A percentile compares a stretch with the other conserved stretches of the same genome.
phyloP scores from a whole-genome alignment of 2,113 vertebrate species.

The Polypterus bichir region DNA sequence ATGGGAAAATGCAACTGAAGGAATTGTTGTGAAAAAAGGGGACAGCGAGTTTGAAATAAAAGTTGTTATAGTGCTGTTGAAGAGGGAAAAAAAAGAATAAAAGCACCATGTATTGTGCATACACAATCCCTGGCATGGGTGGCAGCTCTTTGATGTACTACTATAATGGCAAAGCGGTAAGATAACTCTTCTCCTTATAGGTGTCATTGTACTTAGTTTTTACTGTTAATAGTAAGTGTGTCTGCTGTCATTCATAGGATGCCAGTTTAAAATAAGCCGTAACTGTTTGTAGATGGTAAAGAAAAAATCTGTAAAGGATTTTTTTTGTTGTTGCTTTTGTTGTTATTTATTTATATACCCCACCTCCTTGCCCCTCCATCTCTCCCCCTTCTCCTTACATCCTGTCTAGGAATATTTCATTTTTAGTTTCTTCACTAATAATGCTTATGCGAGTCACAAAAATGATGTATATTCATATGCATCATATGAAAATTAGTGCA shows the following conservation, averaged over 20 bases:
- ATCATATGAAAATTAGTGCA: too few species aligned
- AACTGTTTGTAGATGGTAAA: neutral
- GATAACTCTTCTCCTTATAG: conserved; percentile 38
- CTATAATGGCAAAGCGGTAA: conserved; percentile 95
- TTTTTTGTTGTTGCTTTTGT: too few species aligned
- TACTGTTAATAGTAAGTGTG: conserved; percentile 28
- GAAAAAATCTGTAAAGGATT: too few species aligned
- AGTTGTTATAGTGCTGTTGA: conserved; percentile 58
- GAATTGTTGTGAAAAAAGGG: conserved; percentile 83
- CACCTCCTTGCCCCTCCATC: neutral
- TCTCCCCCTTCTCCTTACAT: neutral
- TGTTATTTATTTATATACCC: too few species aligned
- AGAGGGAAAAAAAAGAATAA: conserved; percentile 36
- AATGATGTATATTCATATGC: too few species aligned
- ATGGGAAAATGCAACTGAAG: conserved; percentile 94
- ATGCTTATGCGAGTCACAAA: neutral
- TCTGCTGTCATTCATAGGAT: conserved; percentile 6
- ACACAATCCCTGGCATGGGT: conserved; percentile 86
- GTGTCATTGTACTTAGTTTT: conserved; percentile 48
- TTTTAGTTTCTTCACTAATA: neutral
- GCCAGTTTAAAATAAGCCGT: conserved; percentile 1
- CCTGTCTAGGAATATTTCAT: neutral
- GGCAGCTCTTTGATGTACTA: conserved; percentile 87
- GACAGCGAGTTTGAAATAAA: conserved; percentile 68
- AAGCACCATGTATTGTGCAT: conserved; percentile 82